Evolutionary conservation across 2,797 vertebrate species (phyloP), one percentile per base, ranked within the genome.

Genomic region (Acrocephalus scirpaceus): DNA sequence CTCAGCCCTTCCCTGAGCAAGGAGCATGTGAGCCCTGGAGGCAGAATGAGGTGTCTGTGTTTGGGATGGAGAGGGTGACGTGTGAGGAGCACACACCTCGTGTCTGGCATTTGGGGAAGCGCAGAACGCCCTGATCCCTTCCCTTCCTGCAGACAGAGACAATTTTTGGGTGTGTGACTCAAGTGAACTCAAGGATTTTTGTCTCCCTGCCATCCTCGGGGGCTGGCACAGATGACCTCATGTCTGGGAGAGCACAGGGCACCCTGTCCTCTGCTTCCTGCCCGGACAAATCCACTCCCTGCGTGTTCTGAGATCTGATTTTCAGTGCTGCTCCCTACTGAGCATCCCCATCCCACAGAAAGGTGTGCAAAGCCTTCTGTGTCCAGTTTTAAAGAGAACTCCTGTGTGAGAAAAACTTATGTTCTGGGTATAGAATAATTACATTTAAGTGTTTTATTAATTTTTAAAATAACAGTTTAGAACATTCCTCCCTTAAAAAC

Each of bases 241-340:
- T 94, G 92, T 97, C 95, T 96, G 91, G 88, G 61, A 75, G 58
- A 95, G 86, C 70, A 62, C 34, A 75, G 76, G 30, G 82, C 75
- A 44, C 85, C 44, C 79, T 30, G 38, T 74, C 60, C 14, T 64
- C 88, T 75, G 72, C 79, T 65, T 88, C 75, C 27, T 3, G 47
- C 90, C 69, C 2, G 5, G 32, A 47, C 69, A 88, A 77, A 77
- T 9, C 16, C 65, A 2, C 54, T 65, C 88, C 50, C 88, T 80
- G 93, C 19, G 5, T 42, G 61, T 36, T 58, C 19, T 18, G 50
- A 78, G 65, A 51, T 13, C 16, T 70, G 57, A 54, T 80, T 92
- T 71, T 77, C 81, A 42, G 36, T 17, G 5, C 10, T 70, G 67
- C 40, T 90, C 50, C 27, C 23, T 15, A 2, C 54, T 15, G 42